Evolutionary conservation across 2,797 vertebrate species (phyloP).

Genomic region (Poeciliopsis turneri): DNA sequence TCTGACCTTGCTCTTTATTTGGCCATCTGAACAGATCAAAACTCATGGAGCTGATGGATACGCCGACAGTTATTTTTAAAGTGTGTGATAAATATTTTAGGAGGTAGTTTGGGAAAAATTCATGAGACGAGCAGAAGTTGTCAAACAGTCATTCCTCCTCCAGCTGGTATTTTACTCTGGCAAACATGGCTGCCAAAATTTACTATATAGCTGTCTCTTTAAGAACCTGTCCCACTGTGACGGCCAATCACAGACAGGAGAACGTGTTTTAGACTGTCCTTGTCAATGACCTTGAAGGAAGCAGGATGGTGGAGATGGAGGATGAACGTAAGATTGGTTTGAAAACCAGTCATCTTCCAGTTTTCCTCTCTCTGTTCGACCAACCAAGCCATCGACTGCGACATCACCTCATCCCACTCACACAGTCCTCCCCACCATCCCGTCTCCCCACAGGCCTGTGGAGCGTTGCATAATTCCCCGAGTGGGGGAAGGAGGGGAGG

Average conservation of each 20-base stretch:
- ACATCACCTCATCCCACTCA: constrained; percentile 4
- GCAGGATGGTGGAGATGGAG: constrained; percentile 28
- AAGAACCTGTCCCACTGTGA: constrained; percentile 46
- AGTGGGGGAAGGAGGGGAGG: constrained; percentile 32
- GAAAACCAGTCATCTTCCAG: constrained; percentile 6
- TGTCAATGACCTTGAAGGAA: constrained; percentile 74
- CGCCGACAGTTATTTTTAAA: neutral
- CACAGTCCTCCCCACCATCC: constrained; percentile 10
- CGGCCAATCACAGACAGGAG: constrained; percentile 62
- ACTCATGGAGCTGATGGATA: neutral
- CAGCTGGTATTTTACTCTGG: constrained; percentile 32
- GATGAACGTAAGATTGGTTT: constrained; percentile 31
- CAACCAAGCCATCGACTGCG: neutral
- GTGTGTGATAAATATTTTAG: constrained; percentile 39
- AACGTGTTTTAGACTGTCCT: constrained; percentile 62
- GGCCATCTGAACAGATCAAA: neutral
- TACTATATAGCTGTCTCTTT: constrained; percentile 65
- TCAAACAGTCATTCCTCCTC: constrained; percentile 25
- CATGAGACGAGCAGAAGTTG: constrained; percentile 14
- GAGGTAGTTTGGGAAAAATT: constrained; percentile 35
- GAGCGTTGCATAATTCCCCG: constrained; percentile 65
- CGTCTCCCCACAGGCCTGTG: constrained; percentile 31
- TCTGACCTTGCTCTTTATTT: constrained; percentile 33
- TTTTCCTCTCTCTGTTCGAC: constrained; percentile 11
- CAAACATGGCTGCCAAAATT: constrained; percentile 50